Evolutionary conservation across 2,113 vertebrate species (phyloP), one percentile per base, ranked within the genome.

Genomic region (Chloroceryle aenea): DNA sequence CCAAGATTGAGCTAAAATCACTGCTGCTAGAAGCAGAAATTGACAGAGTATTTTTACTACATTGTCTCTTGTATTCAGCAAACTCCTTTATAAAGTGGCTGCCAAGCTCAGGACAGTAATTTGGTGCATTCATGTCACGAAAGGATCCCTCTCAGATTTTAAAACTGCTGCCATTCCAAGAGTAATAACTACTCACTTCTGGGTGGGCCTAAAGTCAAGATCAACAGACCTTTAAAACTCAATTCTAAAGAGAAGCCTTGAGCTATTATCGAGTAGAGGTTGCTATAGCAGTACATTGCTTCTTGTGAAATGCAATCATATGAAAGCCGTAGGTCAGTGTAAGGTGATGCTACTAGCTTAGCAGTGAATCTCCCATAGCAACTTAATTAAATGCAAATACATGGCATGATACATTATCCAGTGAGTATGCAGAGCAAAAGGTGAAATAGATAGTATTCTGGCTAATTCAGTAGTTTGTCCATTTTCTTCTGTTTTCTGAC

Each of bases 331-430:
- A 67, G 64, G 36, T 85, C 72, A 62, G 50, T 58, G 82, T 95
- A 97, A 97, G 62, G 71, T 91, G 92, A 93, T 95, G 81, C 78
- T 91, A 38, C n/a, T 89, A n/a, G 84, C 76, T 93, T 87, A 89
- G 84, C 42, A 79, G 72, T 92, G 69, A 71, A 73, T 95, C 69
- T 97, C 52, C 67, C 40, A 17, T 53, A 95, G 85, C 91, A 96
- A 89, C 91, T 94, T 93, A 93, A 95, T 97, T 96, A 96, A 96
- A 85, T 87, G 89, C 29, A 52, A 21, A 36, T 87, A 62, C 45
- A 85, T 47, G 61, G 69, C 84, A 17, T 72, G 48, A 89, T 89
- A 62, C 3, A 12, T 75, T 95, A 87, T 95, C 80, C 58, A 26
- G 15, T 58, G 18, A 79, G 40, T 19, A 81, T 96, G 13, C 36